Evolutionary conservation across 2,888 invertebrate species (phyloP), one percentile per base, ranked within the genome.

Genomic region (Caenorhabditis japonica): DNA sequence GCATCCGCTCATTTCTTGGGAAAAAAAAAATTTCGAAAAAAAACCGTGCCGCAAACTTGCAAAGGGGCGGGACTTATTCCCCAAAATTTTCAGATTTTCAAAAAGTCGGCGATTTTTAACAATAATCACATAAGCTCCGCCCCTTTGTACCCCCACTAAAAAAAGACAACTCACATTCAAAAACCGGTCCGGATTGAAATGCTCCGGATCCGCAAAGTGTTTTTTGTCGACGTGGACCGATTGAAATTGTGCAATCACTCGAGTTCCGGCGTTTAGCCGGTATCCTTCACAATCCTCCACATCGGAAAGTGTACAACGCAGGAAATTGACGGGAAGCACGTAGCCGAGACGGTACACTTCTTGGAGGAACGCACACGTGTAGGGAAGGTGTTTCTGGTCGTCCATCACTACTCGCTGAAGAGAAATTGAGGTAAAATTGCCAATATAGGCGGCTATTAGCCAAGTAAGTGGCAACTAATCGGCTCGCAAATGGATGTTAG

Each of bases 261-360:
- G 72, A 4, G 75, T 75, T 36, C 75, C 77, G 15, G 64, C 62
- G 7, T 44, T 60, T 21, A 77, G 44, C 34, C 21, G 53, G 33
- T 74, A 74, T 44, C 70, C 70, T 43, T 74, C 74, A 34, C 74
- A 74, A 43, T 74, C 53, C 8, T 47, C 62, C 5, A 69, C 68
- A 30, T 77, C 72, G 25, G 34, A 34, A 2, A 71, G 68, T 2
- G 77, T 77, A 15, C 56, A 62, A 5, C 77, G 62, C 19, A 77
- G 64, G 47, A 77, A 71, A 25, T 71, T 74, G n/a, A 77, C 62
- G 13, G 74, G 74, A 4, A 77, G 68, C 10, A 75, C 75, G 43
- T 77, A 77, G 17, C 77, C 74, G 39, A 77, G 68, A 41, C 77
- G 74, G 51, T 77, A 77, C 17, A 75, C 75, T 55, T 77, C 77